These are phyloP conservation scores for Channa maculata DNA, from an alignment of 2,113 vertebrate species.

Conservation along the genomic window DNA sequence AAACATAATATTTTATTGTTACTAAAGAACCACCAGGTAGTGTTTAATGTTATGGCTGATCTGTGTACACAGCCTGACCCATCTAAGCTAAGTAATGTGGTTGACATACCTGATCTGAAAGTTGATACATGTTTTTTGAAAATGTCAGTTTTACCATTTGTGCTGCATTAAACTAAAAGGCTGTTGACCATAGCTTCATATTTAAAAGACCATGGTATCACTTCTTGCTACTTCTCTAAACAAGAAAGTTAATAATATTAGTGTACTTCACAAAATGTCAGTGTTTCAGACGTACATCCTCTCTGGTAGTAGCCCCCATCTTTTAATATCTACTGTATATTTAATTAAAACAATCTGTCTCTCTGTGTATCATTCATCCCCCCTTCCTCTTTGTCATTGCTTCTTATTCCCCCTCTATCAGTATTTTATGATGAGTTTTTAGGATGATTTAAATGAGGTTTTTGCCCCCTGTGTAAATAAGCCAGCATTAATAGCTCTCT, in stretches of 20 bases:
- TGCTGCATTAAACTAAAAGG: too few species aligned
- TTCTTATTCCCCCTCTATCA: background rate
- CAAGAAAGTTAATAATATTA: background rate
- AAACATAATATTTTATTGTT: too few species aligned
- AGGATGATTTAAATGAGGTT: constrained; percentile 25
- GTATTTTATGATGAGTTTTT: constrained; percentile 19
- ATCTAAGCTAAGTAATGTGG: too few species aligned
- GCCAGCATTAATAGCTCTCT: constrained; percentile 15
- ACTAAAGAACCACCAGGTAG: too few species aligned
- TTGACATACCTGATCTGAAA: too few species aligned
- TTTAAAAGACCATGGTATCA: background rate
- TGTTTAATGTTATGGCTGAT: too few species aligned
- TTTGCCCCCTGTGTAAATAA: constrained; percentile 23
- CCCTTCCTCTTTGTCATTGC: background rate
- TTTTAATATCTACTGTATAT: too few species aligned
- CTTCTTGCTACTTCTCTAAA: background rate
- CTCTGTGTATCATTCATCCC: background rate
- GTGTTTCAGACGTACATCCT: background rate
- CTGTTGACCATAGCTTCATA: background rate
- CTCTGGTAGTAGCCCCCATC: background rate
- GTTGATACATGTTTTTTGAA: too few species aligned
- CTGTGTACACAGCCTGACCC: too few species aligned
- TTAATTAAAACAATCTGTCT: background rate
- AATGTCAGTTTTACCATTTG: too few species aligned
- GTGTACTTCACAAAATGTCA: background rate